phyloP scores from a whole-genome alignment of 2,888 invertebrate species.

The Drosophila macrospina region DNA sequence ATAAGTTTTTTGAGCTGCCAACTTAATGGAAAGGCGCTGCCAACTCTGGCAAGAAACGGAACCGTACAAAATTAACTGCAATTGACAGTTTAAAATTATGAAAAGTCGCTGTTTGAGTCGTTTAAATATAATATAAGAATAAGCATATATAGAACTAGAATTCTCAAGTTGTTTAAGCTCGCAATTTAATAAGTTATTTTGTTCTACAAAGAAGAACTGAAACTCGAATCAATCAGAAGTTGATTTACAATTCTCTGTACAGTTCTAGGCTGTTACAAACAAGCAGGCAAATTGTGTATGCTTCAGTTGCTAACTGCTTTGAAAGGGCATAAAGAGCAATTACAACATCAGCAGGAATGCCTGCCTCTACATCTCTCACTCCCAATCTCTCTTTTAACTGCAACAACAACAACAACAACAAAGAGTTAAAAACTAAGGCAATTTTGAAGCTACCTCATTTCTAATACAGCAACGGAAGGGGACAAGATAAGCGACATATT shows the following conservation, averaged over 20 bases:
- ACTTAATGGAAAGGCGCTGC: too few species aligned
- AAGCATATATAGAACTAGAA: too few species aligned
- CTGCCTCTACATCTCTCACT: neutral
- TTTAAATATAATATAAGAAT: too few species aligned
- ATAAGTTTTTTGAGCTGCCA: too few species aligned
- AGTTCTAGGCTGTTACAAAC: neutral
- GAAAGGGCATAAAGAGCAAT: constrained; percentile 23
- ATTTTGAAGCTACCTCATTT: constrained; percentile 22
- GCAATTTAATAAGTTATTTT: too few species aligned
- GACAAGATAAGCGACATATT: constrained; percentile 52
- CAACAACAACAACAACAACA: neutral
- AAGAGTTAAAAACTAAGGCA: constrained; percentile 33
- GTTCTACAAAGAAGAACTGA: too few species aligned
- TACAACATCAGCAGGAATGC: constrained; percentile 7
- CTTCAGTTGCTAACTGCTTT: constrained; percentile 27
- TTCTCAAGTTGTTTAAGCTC: too few species aligned
- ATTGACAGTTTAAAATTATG: too few species aligned
- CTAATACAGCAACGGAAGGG: neutral
- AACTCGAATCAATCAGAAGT: constrained; percentile 9
- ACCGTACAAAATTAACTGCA: too few species aligned
- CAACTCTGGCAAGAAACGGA: too few species aligned
- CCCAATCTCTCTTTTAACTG: neutral
- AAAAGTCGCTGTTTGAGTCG: too few species aligned
- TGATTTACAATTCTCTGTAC: neutral
- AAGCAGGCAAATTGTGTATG: constrained; percentile 18